Conservation (phyloP, 1,140 invertebrate genomes). For the Oscheius sp. region DNA sequence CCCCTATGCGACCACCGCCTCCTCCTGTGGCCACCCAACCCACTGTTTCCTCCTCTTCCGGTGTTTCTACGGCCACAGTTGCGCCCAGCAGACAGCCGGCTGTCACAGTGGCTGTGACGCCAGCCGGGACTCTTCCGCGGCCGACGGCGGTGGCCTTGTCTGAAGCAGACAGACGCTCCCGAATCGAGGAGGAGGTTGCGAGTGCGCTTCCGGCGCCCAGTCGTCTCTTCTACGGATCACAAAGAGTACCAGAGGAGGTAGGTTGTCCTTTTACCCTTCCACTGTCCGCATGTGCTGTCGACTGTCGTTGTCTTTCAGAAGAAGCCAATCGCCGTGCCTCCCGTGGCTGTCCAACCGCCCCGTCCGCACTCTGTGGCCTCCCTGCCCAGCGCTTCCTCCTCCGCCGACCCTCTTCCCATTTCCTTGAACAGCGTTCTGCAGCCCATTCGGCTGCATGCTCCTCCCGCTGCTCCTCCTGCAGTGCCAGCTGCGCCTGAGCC, state of each 20-base stretch:
- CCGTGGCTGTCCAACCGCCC: too few species aligned
- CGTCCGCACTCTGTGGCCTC: background rate
- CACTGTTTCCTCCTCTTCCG: background rate
- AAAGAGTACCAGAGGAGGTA: background rate
- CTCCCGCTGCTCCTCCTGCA: background rate
- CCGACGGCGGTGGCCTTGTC: too few species aligned
- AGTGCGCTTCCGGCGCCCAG: slow-evolving; percentile 24
- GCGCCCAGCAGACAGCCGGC: background rate
- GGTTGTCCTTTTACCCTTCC: background rate
- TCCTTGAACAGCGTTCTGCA: background rate
- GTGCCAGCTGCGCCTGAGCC: background rate
- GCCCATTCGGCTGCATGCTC: background rate
- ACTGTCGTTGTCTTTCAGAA: too few species aligned
- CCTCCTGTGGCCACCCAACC: background rate
- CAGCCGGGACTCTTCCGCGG: background rate
- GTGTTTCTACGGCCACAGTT: background rate
- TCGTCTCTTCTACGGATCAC: slow-evolving; percentile 10
- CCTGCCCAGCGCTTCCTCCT: background rate
- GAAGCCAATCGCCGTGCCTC: too few species aligned
- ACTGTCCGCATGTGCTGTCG: too few species aligned
- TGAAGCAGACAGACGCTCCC: slow-evolving; percentile 6
- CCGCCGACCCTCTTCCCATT: background rate
- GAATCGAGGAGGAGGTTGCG: background rate
- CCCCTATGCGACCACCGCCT: background rate
- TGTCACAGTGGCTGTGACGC: background rate